Base-by-base conservation (phyloP, 2,797 vertebrate species). In the Thaleichthys pacificus region DNA sequence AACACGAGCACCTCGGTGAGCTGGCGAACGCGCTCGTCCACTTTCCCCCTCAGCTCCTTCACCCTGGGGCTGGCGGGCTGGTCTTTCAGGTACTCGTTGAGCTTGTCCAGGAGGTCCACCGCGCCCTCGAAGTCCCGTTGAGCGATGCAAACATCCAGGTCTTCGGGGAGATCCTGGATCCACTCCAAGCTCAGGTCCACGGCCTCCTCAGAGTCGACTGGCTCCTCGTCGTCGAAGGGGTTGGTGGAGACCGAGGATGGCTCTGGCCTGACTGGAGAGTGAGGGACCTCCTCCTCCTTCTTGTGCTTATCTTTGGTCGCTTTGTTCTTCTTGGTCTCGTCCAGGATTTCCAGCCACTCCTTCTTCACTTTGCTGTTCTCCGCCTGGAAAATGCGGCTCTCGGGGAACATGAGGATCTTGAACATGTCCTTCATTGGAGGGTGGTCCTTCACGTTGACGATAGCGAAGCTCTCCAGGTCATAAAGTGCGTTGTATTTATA, bases 351-450 rank as follows among this genome's bases (percentile, higher is more conserved):
- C 86, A 99, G 90, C 98, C 97, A 99, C 87, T 99, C 98, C 60
- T 98, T 98, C 84, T 99, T 99, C 75, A 99, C 93, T 72, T 99
- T 99, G 85, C 96, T 96, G 42, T 99, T 99, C 84, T 99, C 98
- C 0, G 97, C 96, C 86, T 99, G 96, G 80, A 99, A 99, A 81
- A 99, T 98, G 74, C 97, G 95, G 69, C 96, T 97, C 81, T 99
- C 97, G 0, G 97, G 98, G 89, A 95, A 98, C 97, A 98, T 99
- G 1, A 99, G 95, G 84, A 99, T 93, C 89, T 99, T 99, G 90
- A 99, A 99, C 98, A 99, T 99, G 91, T 99, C 97, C 85, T 99
- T 99, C 96, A 98, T 98, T 21, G 98, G 97, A 0, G 96, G 95
- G 86, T 99, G 97, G 90, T 99, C 98, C 85, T 99, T 99, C 2